Conservation (phyloP, 1,140 invertebrate genomes). For the Brachionus koreanus region DNA sequence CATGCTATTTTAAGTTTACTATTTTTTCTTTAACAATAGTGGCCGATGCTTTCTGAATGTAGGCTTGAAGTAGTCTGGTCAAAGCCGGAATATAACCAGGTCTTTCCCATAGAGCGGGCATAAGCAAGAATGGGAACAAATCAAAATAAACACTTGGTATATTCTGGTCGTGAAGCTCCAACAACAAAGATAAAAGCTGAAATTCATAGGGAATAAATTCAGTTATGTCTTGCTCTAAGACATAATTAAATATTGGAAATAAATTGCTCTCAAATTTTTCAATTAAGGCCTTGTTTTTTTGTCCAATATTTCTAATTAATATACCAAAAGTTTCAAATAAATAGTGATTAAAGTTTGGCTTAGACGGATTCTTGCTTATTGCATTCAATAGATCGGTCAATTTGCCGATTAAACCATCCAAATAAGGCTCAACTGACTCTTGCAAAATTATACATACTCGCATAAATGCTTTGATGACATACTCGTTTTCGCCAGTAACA, state of each 20-base stretch:
- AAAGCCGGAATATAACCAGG: slow-evolving; percentile 84
- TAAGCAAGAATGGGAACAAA: slow-evolving; percentile 78
- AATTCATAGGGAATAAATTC: slow-evolving; percentile 96
- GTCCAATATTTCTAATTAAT: slow-evolving; percentile 78
- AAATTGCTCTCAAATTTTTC: slow-evolving; percentile 81
- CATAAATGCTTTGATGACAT: slow-evolving; percentile 86
- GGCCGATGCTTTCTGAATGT: slow-evolving; percentile 69
- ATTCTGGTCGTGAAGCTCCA: slow-evolving; percentile 69
- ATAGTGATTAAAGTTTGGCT: slow-evolving; percentile 95
- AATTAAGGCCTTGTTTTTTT: slow-evolving; percentile 71
- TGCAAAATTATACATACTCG: slow-evolving; percentile 76
- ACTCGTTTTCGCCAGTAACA: slow-evolving; percentile 75
- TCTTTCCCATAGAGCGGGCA: slow-evolving; percentile 83
- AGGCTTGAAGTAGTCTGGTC: slow-evolving; percentile 79
- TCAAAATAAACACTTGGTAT: slow-evolving; percentile 79
- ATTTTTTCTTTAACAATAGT: slow-evolving; percentile 64
- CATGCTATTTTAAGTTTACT: slow-evolving; percentile 45
- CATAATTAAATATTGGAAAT: slow-evolving; percentile 86
- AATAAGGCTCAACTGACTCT: slow-evolving; percentile 73
- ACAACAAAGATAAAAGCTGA: slow-evolving; percentile 84
- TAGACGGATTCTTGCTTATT: slow-evolving; percentile 87
- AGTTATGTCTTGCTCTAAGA: slow-evolving; percentile 86
- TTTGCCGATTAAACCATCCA: slow-evolving; percentile 73
- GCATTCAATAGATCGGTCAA: slow-evolving; percentile 75
- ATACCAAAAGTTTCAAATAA: slow-evolving; percentile 88